Percentiles rank a stretch among this genome's conserved stretches.
These are phyloP conservation scores for Magallana gigas DNA, from an alignment of 1,140 invertebrate genomes.

Conservation along the genomic window DNA sequence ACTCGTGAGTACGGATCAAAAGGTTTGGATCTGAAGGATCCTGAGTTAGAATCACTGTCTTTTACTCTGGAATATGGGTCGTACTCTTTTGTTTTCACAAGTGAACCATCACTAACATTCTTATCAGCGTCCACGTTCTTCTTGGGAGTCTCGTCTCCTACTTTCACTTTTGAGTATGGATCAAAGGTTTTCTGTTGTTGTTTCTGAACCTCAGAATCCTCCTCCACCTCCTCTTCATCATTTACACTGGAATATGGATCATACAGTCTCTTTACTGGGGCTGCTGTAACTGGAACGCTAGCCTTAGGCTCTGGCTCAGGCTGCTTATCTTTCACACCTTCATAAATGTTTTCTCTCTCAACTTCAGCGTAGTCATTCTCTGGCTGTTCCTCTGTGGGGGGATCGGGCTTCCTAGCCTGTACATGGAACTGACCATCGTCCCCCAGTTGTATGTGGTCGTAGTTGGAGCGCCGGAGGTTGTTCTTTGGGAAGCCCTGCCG, in stretches of 20 bases:
- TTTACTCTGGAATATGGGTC: constrained; percentile 68
- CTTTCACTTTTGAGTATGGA: constrained; percentile 36
- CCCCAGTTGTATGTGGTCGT: constrained; percentile 61
- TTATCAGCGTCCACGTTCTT: constrained; percentile 34
- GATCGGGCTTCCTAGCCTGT: constrained; percentile 40
- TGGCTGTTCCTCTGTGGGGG: not conserved
- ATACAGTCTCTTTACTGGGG: not conserved
- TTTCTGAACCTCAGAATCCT: constrained; percentile 13
- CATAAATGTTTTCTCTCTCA: constrained; percentile 61
- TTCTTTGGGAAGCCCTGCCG: constrained; percentile 30
- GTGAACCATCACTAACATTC: constrained; percentile 40
- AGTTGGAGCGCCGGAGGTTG: constrained; percentile 49
- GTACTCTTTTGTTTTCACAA: constrained; percentile 56
- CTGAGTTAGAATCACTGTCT: constrained; percentile 55
- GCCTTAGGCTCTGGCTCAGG: constrained; percentile 13
- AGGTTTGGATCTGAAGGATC: constrained; percentile 17
- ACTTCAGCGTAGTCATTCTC: constrained; percentile 64
- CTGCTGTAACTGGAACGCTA: not conserved
- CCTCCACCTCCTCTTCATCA: constrained; percentile 19
- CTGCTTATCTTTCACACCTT: constrained; percentile 62
- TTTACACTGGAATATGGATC: constrained; percentile 57
- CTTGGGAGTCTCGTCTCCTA: constrained; percentile 41
- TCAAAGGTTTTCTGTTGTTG: not conserved
- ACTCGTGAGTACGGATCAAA: constrained; percentile 56
- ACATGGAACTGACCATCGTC: constrained; percentile 45